phyloP scores from a whole-genome alignment of 23 tunicate species.

The Trididemnum miniatum region DNA sequence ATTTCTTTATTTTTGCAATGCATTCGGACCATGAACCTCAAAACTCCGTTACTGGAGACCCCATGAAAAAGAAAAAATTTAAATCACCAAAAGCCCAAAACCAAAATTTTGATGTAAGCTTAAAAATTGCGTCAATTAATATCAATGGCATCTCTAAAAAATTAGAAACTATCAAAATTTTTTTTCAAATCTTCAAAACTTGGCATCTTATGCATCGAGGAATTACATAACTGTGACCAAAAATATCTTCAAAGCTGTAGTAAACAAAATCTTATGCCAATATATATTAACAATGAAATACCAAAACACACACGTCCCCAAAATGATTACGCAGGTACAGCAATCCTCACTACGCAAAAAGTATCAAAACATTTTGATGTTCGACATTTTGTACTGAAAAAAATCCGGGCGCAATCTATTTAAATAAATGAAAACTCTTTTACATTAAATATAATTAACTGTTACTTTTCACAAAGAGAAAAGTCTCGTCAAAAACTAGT shows the following conservation, averaged over 20 bases:
- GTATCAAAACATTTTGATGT: neutral
- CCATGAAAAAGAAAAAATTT: too few relatives aligned
- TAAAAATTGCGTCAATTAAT: neutral
- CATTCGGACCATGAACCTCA: too few relatives aligned
- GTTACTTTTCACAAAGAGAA: neutral
- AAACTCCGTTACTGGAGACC: too few relatives aligned
- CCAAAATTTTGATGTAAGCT: neutral
- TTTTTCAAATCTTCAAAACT: too few relatives aligned
- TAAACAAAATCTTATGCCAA: too few relatives aligned
- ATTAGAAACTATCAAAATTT: neutral
- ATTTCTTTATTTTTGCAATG: too few relatives aligned
- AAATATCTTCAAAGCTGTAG: neutral
- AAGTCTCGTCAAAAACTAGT: neutral
- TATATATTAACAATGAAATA: neutral
- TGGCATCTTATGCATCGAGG: neutral
- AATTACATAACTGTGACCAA: neutral
- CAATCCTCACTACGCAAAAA: too few relatives aligned
- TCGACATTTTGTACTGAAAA: neutral
- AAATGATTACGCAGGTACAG: neutral
- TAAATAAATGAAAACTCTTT: neutral
- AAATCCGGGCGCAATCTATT: neutral
- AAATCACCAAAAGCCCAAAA: too few relatives aligned
- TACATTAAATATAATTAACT: too few relatives aligned
- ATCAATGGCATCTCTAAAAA: neutral
- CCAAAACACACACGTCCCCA: neutral